phyloP scores from a whole-genome alignment of 2,113 vertebrate genomes.

The Sigmodon hispidus region DNA sequence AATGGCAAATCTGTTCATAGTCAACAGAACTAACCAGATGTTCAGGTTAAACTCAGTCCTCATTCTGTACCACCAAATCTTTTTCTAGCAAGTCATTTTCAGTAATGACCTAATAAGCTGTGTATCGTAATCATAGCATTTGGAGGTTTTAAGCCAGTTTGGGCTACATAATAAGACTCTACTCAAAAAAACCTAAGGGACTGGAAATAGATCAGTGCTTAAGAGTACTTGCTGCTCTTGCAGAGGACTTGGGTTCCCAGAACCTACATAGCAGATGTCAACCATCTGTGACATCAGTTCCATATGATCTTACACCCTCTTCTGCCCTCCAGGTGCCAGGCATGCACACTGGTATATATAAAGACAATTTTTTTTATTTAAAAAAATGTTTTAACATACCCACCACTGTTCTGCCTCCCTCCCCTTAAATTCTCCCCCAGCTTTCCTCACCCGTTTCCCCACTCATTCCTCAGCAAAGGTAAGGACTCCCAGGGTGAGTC shows the following conservation, averaged over 20 bases:
- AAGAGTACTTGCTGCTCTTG: not conserved
- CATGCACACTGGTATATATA: not conserved
- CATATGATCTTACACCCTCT: not conserved
- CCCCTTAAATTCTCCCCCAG: too few species aligned
- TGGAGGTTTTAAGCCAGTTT: not conserved
- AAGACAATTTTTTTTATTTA: too few species aligned
- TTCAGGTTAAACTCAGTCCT: not conserved
- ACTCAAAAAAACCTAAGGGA: not conserved
- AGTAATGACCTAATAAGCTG: not conserved
- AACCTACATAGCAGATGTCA: not conserved
- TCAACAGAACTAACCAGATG: slow-evolving; percentile 39
- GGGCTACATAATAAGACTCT: not conserved
- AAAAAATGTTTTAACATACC: too few species aligned
- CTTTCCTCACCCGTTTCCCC: too few species aligned
- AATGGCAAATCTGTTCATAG: slow-evolving; percentile 8
- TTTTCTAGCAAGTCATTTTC: slow-evolving; percentile 32
- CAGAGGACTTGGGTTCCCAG: not conserved
- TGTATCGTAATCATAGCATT: not conserved
- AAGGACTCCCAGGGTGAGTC: too few species aligned
- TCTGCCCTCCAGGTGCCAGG: not conserved
- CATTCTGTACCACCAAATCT: slow-evolving; percentile 9
- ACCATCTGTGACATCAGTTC: not conserved
- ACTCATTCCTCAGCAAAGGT: too few species aligned
- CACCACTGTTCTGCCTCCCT: too few species aligned
- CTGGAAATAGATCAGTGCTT: not conserved